These are phyloP conservation scores for Acheta domesticus DNA, from an alignment of 2,888 invertebrate genomes.

Conservation along the genomic window DNA sequence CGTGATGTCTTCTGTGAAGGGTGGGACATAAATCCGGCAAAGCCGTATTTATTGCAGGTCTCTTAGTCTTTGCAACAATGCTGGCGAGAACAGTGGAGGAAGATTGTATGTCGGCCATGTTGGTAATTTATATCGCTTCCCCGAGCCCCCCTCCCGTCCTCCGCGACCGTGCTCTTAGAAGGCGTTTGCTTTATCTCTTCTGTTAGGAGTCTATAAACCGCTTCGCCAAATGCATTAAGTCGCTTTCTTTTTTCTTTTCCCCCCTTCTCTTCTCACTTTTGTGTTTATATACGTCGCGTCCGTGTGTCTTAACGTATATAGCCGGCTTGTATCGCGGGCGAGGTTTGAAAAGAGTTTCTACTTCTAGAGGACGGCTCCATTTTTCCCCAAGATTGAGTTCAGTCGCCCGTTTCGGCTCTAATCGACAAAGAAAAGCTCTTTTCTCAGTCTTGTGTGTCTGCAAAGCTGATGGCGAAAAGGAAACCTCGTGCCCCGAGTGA, in stretches of 20 bases:
- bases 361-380: conserved; percentile 27
- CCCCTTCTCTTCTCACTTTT: background rate
- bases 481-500: background rate
- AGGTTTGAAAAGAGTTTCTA: conserved; percentile 27
- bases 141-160: background rate
- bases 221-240: conserved; percentile 23
- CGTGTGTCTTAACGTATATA: background rate
- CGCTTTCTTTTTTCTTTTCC: conserved; percentile 19
- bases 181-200: background rate
- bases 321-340: conserved; percentile 11
- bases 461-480: conserved; percentile 22
- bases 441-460: conserved; percentile 30
- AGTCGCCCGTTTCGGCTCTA: conserved; percentile 34
- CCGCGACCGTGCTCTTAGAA: background rate
- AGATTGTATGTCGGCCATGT: background rate
- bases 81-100: background rate
- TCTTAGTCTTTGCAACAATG: conserved; percentile 10
- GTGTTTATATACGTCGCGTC: background rate
- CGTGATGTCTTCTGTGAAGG: background rate
- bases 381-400: conserved; percentile 37
- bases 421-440: conserved; percentile 39
- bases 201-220: conserved; percentile 10
- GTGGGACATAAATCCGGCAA: background rate
- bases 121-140: background rate
- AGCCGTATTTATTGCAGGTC: background rate